These are phyloP conservation scores for Pelobates fuscus DNA, from an alignment of 2,113 vertebrate species.

Conservation along the genomic window DNA sequence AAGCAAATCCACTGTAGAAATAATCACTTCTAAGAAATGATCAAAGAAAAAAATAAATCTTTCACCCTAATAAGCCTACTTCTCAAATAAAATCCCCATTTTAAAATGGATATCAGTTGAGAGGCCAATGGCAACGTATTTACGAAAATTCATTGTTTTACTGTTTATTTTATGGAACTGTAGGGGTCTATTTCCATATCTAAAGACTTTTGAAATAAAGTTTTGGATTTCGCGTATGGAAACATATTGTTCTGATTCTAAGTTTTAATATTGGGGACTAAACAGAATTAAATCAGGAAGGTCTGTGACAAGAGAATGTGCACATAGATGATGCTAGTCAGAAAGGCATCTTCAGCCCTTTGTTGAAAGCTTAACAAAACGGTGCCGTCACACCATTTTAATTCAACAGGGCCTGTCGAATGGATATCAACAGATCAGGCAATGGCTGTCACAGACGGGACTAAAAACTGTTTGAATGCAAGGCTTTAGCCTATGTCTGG, in stretches of 20 bases:
- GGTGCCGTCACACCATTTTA: conserved; percentile 95
- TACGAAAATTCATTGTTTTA: conserved; percentile 60
- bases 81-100: conserved; percentile 61
- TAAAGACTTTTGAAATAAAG: conserved; percentile 69
- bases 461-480: conserved; percentile 76
- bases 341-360: conserved; percentile 85
- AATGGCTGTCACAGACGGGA: conserved; percentile 84
- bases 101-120: conserved; percentile 69
- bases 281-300: conserved; percentile 97
- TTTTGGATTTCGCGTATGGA: conserved; percentile 67
- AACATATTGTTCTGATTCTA: conserved; percentile 80
- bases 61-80: conserved; percentile 70
- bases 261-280: conserved; percentile 91
- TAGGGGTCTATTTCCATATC: conserved; percentile 58
- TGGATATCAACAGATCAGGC: conserved; percentile 90
- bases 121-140: conserved; percentile 64
- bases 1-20: conserved; percentile 69
- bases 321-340: conserved; percentile 81
- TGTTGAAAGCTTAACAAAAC: conserved; percentile 99
- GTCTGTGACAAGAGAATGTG: conserved; percentile 90
- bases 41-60: conserved; percentile 78
- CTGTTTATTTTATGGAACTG: conserved; percentile 52
- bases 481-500: conserved; percentile 71
- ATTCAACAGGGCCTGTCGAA: conserved; percentile 93
- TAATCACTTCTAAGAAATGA: conserved; percentile 71